Percentiles rank a stretch among this genome's conserved stretches.
These are phyloP conservation scores for Epinotia bilunana DNA, from an alignment of 2,888 invertebrate genomes.

Conservation along the genomic window DNA sequence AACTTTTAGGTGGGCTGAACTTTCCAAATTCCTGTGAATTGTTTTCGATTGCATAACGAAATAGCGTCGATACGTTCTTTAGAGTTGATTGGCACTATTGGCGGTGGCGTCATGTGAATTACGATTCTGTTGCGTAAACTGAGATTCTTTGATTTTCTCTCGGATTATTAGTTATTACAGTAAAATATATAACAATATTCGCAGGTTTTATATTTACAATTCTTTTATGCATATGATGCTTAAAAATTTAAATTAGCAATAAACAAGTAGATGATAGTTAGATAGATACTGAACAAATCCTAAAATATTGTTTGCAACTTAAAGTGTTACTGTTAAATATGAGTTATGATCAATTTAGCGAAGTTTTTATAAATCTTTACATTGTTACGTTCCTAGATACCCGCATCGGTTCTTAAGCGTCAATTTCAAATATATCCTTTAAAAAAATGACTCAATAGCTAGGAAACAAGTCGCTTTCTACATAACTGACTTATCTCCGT, in stretches of 20 bases:
- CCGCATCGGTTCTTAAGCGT: background rate
- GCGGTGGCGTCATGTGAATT: background rate
- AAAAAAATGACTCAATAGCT: slow-evolving; percentile 8
- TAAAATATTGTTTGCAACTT: no score
- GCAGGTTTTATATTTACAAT: no score
- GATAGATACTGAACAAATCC: no score
- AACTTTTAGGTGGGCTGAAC: slow-evolving; percentile 63
- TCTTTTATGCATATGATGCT: no score
- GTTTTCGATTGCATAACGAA: slow-evolving; percentile 48
- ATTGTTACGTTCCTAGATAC: background rate
- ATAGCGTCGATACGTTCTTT: background rate
- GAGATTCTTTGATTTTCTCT: background rate
- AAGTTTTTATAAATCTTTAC: no score
- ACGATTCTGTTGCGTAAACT: background rate
- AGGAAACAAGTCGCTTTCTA: slow-evolving; percentile 30
- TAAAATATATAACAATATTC: background rate
- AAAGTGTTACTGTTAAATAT: no score
- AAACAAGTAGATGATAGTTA: no score
- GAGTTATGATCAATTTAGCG: no score
- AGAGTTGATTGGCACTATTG: slow-evolving; percentile 13
- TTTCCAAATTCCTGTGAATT: slow-evolving; percentile 53
- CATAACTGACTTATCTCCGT: slow-evolving; percentile 37
- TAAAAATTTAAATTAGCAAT: no score
- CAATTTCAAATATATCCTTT: background rate
- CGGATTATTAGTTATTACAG: background rate